These are phyloP conservation scores for Hephaestus fuliginosus DNA, from an alignment of 2,797 vertebrate genomes.

Conservation along the genomic window DNA sequence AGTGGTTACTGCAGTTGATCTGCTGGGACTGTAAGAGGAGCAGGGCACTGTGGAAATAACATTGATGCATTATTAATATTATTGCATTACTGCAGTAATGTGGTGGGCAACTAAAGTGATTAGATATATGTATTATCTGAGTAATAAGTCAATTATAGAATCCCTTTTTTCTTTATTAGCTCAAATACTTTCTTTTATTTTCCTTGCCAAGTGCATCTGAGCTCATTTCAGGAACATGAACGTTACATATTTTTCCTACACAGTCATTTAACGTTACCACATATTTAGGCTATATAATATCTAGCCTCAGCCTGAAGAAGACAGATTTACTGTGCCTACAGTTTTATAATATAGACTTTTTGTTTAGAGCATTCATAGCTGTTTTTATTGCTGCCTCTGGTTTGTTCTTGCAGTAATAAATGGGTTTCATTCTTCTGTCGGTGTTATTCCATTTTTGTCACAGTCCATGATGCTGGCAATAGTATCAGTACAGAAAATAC, in stretches of 20 bases:
- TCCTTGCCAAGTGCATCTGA: neutral
- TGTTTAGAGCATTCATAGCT: conserved; percentile 6
- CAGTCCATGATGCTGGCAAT: neutral
- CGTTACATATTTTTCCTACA: neutral
- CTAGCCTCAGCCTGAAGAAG: neutral
- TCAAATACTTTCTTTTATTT: neutral
- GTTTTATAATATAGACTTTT: conserved; percentile 1
- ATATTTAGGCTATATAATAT: neutral
- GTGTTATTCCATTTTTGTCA: conserved; percentile 7
- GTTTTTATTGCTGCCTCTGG: neutral
- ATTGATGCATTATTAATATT: conserved; percentile 41
- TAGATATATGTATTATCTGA: neutral
- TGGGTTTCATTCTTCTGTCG: neutral
- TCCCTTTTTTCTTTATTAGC: neutral
- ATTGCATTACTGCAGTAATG: conserved; percentile 29
- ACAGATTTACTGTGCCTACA: conserved; percentile 14
- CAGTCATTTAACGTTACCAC: neutral
- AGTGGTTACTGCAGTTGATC: conserved; percentile 20
- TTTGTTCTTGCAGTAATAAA: conserved; percentile 1
- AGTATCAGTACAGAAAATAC: neutral
- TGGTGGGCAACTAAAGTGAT: neutral
- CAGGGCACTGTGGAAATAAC: conserved; percentile 26
- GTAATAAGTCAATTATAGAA: neutral
- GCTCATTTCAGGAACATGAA: neutral
- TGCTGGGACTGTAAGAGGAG: conserved; percentile 15